Evolutionary conservation across 2,797 vertebrate genomes (phyloP).

Genomic region (Chaetophractus vellerosus): DNA sequence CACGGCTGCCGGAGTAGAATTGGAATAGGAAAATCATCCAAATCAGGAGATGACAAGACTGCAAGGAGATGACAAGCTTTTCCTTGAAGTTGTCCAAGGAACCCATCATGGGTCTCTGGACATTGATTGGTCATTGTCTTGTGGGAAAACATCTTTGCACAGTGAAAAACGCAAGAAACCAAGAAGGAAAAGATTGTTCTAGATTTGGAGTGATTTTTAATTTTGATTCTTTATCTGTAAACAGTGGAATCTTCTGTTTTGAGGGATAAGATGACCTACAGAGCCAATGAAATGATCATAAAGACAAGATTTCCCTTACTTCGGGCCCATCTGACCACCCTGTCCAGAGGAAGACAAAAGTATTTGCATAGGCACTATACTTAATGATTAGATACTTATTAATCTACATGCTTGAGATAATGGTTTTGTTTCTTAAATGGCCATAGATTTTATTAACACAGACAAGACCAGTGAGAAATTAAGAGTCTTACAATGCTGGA

Average conservation of each 20-base stretch:
- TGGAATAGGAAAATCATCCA: not conserved
- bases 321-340: not conserved
- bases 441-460: constrained; percentile 46
- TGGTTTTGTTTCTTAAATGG: constrained; percentile 40
- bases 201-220: constrained; percentile 12
- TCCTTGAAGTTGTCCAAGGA: not conserved
- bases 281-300: not conserved
- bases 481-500: not conserved
- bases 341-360: constrained; percentile 31
- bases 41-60: not conserved
- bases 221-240: constrained; percentile 38
- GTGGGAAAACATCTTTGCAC: not conserved
- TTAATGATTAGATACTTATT: constrained; percentile 57
- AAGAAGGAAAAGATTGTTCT: not conserved
- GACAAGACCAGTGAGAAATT: constrained; percentile 51
- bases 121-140: not conserved
- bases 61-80: not conserved
- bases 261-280: not conserved
- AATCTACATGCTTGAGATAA: constrained; percentile 60
- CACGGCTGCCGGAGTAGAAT: not conserved
- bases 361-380: constrained; percentile 54
- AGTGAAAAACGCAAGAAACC: not conserved
- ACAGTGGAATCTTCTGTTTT: not conserved
- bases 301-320: not conserved
- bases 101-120: not conserved